Evolutionary conservation across 2,888 invertebrate genomes (phyloP), one percentile per base, ranked within the genome.

Genomic region (Oasisia sp.): DNA sequence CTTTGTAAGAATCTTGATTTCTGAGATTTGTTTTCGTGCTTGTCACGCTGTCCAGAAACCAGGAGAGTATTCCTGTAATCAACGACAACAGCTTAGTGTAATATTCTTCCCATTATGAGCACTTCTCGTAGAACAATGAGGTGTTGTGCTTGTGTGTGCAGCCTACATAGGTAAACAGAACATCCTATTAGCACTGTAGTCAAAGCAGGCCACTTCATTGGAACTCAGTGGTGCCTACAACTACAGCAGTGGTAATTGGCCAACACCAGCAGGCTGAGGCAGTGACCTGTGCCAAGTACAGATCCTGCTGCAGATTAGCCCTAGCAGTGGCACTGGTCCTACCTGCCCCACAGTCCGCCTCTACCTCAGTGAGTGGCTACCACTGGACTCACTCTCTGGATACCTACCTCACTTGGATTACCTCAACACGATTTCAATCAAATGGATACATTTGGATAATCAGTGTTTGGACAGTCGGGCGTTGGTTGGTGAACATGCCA

Each of bases 281-380:
- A 74, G 74, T 74, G 74, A 74, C 74, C 74, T 74, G 74, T 74
- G 74, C 74, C 74, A 74, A 74, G 74, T 74, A 27, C 74, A 74
- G 74, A 74, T 74, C 74, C n/a, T 19, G 27, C 74, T 74, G 74
- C 74, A 74, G 74, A 74, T 74, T 74, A 74, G 74, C 27, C 5
- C 5, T n/a, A 74, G 19, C 27, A 5, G 74, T 27, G 50, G 8
- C 7, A 4, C 27, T 14, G 3, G 74, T 0, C 7, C 74, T 74
- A 74, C 74, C 74, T 74, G 74, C 74, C 27, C 27, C 27, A 27
- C 27, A 27, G 74, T 74, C 74, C 27, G 74, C 27, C n/a, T 74
- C 74, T 5, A 74, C 74, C 74, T 74, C 74, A 27, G 27, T 74
- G 3, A 74, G 74, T 2, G 27, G n/a, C 74, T 74, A 74, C 74